These are phyloP conservation scores for Pelobates cultripes DNA, from an alignment of 2,797 vertebrate genomes.

Conservation along the genomic window DNA sequence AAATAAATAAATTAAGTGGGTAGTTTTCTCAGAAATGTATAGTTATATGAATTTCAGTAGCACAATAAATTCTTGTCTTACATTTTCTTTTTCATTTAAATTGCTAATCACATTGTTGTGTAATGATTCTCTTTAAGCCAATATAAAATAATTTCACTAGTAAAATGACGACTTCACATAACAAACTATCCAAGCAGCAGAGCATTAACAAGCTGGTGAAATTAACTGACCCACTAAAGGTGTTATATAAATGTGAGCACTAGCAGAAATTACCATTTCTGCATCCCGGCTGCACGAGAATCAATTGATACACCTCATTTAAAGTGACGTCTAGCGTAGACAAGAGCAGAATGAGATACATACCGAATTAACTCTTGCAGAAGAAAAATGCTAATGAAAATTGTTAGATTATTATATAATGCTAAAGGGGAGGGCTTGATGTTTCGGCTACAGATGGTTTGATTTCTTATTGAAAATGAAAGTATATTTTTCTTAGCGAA, in stretches of 20 bases:
- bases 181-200: rapidly evolving
- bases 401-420: not conserved
- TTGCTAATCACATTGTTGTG: not conserved
- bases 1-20: too few relatives aligned
- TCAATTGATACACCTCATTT: constrained; percentile 36
- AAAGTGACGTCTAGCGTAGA: constrained; percentile 1
- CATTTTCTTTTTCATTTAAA: not conserved
- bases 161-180: not conserved
- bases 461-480: constrained; percentile 2
- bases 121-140: constrained; percentile 4
- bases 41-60: too few relatives aligned
- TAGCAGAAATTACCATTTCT: not conserved
- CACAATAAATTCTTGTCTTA: not conserved
- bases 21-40: too few relatives aligned
- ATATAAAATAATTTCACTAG: not conserved
- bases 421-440: not conserved
- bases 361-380: not conserved
- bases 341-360: not conserved
- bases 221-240: not conserved
- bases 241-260: constrained; percentile 24
- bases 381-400: constrained; percentile 32
- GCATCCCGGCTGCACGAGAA: not conserved
- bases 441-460: not conserved
- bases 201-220: not conserved
- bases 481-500: not conserved